Evolutionary conservation across 92 coral and sea anemone species (phyloP), one percentile per base, ranked within the genome.

Genomic region (Micromussa lordhowensis): DNA sequence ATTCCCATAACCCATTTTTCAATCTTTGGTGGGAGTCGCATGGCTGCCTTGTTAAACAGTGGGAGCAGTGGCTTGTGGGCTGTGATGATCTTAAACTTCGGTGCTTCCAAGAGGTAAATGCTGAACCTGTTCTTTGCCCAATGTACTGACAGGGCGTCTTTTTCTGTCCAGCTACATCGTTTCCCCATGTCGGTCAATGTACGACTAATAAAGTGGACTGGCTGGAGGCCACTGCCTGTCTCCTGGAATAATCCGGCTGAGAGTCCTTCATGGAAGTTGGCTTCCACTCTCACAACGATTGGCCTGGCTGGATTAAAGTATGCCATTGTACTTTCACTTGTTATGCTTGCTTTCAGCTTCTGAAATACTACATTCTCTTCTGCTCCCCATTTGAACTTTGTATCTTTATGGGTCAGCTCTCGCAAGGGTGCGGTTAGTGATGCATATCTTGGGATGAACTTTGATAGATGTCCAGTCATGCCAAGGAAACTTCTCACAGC

Each of bases 1-100:
- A 95, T 89, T 83, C 81, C 87, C 93, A 95, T 93, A 0, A 91
- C 92, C 95, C 85, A 91, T 69, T 84, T 86, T 82, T 93, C 91
- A 3, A 88, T 89, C 13, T 91, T 44, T 18, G 94, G 93, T 8
- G 93, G 94, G 36, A 86, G 74, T 44, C 77, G 84, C n/a, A n/a
- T n/a, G n/a, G n/a, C n/a, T n/a, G n/a, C n/a, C 35, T 36, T 36
- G 90, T 88, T 92, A 80, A 87, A 93, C 26, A 69, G 54, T 2
- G 74, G 90, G 53, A 82, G 81, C 17, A 87, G 91, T 2, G 93
- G 94, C 36, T 93, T 95, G 64, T 84, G 96, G 4, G 87, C 91
- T 68, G 84, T 91, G 74, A 89, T 87, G 68, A 82, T 90, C 79
- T 61, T 51, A 81, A 36, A 85, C 84, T 78, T 54, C 58, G 92